Conservation (phyloP, 2,888 invertebrate species). For the Geophilus truncorum region DNA sequence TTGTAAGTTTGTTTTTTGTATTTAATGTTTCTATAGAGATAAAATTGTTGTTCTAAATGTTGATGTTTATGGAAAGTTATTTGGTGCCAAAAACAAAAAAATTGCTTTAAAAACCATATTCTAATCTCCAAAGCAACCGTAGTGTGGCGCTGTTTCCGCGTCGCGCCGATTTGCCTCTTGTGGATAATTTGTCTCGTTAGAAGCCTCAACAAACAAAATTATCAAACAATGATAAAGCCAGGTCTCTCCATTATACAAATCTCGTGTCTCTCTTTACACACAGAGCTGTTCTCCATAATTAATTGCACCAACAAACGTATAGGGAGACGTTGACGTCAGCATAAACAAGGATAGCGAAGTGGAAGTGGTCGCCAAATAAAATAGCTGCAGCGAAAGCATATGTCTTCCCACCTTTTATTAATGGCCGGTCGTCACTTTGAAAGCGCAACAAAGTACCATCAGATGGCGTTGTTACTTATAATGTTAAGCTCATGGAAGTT, state of each 20-base stretch:
- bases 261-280: not conserved
- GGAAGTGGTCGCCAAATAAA: not conserved
- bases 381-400: not conserved
- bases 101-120: too few species aligned
- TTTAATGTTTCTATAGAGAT: too few species aligned
- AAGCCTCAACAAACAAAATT: not conserved
- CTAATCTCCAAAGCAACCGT: too few species aligned
- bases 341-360: not conserved
- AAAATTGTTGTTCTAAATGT: too few species aligned
- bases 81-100: too few species aligned
- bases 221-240: not conserved
- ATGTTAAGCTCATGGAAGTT: too few species aligned
- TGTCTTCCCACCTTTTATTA: not conserved
- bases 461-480: too few species aligned
- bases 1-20: too few species aligned
- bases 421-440: not conserved
- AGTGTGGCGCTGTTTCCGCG: too few species aligned
- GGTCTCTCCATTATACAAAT: not conserved
- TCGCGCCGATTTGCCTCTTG: too few species aligned
- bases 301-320: not conserved
- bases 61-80: too few species aligned
- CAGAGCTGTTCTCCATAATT: not conserved
- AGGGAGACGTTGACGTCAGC: not conserved
- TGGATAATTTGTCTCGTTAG: conserved; percentile 6
- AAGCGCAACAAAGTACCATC: too few species aligned